A percentile compares a stretch with the other conserved stretches of the same genome.
Conservation (phyloP, 1,140 invertebrate species). For the Nylanderia fulva region DNA sequence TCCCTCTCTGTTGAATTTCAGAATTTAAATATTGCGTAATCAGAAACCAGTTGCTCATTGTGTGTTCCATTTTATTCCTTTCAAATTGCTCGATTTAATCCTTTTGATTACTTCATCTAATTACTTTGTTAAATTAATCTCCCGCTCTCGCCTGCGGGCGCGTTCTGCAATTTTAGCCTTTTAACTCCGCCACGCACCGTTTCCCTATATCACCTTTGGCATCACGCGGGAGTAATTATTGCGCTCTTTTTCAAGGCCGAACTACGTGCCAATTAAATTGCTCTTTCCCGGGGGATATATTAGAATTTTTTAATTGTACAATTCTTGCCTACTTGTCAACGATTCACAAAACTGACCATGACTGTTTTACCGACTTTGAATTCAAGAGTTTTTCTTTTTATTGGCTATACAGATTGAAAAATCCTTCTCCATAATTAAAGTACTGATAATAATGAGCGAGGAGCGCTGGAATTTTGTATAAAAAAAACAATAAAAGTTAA, state of each 20-base stretch:
- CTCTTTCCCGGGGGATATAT: not conserved
- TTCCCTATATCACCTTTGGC: slow-evolving; percentile 1
- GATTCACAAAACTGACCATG: no score
- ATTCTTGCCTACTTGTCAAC: not conserved
- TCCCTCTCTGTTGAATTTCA: not conserved
- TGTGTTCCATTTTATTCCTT: slow-evolving; percentile 12
- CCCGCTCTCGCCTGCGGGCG: not conserved
- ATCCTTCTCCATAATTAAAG: no score
- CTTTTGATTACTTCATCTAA: slow-evolving; percentile 44
- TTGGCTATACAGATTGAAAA: no score
- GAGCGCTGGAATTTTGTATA: no score
- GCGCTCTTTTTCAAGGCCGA: slow-evolving; percentile 2
- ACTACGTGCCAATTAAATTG: slow-evolving; percentile 28
- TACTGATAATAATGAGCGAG: no score
- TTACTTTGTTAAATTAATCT: slow-evolving; percentile 44
- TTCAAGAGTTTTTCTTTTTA: no score
- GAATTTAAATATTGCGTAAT: slow-evolving; percentile 17
- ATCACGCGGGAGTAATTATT: slow-evolving; percentile 15
- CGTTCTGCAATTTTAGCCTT: slow-evolving; percentile 28
- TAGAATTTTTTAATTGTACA: not conserved
- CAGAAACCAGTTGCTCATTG: slow-evolving; percentile 1
- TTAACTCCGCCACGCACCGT: slow-evolving; percentile 6
- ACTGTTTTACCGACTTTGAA: no score
- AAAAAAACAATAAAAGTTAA: no score
- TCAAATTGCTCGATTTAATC: slow-evolving; percentile 23